Percentiles rank a stretch among this genome's conserved stretches.
Evolutionary conservation across 2,113 vertebrate species (phyloP).

Genomic region (Nerophis lumbriciformis): DNA sequence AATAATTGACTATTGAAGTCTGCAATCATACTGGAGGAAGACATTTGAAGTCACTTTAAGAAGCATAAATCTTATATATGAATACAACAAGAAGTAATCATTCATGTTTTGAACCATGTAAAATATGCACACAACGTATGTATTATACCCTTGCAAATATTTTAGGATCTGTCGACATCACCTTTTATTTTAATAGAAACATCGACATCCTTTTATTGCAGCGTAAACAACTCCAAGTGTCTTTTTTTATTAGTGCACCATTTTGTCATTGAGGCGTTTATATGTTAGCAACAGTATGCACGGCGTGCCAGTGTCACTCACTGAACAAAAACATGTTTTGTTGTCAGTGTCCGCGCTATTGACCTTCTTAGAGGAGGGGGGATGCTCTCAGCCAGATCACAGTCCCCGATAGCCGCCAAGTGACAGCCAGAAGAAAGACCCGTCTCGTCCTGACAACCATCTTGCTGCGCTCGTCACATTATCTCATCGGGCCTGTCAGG

Average conservation of each 20-base stretch:
- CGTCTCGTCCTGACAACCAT: conserved; percentile 40
- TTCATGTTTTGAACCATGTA: conserved; percentile 3
- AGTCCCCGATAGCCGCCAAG: conserved; percentile 47
- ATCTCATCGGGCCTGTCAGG: conserved; percentile 58
- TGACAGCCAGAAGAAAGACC: conserved; percentile 38
- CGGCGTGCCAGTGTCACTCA: conserved; percentile 35
- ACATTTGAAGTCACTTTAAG: conserved; percentile 5
- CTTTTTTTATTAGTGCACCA: conserved; percentile 8
- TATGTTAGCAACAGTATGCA: conserved; percentile 13
- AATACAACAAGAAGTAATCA: background rate
- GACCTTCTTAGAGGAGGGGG: conserved; percentile 45
- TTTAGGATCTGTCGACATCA: conserved; percentile 1
- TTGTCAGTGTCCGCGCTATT: conserved; percentile 28
- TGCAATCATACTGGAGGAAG: conserved; percentile 30
- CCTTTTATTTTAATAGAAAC: background rate
- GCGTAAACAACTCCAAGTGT: background rate
- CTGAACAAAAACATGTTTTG: conserved; percentile 40
- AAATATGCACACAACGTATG: conserved; percentile 2
- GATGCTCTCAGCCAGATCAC: conserved; percentile 40
- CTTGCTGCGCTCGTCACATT: conserved; percentile 44
- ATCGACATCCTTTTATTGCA: background rate
- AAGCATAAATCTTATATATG: background rate
- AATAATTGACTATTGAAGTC: conserved; percentile 34
- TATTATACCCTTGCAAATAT: conserved; percentile 2
- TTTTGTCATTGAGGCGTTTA: conserved; percentile 22